Evolutionary conservation across 1,140 invertebrate species (phyloP).

Genomic region (Camponotus pennsylvanicus): DNA sequence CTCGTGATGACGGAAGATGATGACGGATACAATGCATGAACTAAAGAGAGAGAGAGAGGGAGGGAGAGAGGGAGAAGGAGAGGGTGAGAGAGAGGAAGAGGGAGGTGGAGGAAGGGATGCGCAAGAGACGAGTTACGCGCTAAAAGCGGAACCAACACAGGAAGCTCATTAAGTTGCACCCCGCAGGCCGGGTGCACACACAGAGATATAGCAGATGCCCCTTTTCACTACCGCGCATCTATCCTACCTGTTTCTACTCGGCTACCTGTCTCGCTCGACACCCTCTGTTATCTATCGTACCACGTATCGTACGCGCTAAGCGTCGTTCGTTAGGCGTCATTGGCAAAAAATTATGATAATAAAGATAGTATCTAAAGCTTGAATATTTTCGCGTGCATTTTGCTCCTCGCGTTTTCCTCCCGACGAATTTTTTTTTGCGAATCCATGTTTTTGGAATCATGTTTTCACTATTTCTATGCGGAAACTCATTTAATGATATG

Average conservation of each 20-base stretch:
- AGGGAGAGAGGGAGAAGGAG: constrained; percentile 12
- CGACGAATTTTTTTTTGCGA: not conserved
- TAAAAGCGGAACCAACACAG: constrained; percentile 78
- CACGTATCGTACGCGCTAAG: constrained; percentile 61
- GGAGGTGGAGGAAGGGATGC: constrained; percentile 31
- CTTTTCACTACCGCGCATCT: constrained; percentile 45
- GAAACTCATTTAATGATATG: not conserved
- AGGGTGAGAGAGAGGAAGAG: constrained; percentile 1
- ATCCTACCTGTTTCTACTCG: constrained; percentile 6
- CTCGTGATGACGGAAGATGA: constrained; percentile 12
- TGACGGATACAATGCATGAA: constrained; percentile 9
- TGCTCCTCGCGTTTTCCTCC: not conserved
- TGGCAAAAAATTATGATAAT: constrained; percentile 74
- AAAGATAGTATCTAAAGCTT: constrained; percentile 54
- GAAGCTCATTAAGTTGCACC: constrained; percentile 79
- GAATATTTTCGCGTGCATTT: constrained; percentile 37
- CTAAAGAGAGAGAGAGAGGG: constrained; percentile 16
- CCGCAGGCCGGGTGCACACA: constrained; percentile 71
- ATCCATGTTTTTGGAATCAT: not conserved
- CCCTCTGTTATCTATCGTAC: constrained; percentile 49
- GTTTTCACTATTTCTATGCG: not conserved
- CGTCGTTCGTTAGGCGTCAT: constrained; percentile 73
- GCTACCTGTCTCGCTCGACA: constrained; percentile 54
- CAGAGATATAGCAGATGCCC: constrained; percentile 68
- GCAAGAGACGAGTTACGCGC: constrained; percentile 70